Base-by-base conservation (phyloP, 2,888 invertebrate species). In the Parelbella ahira region DNA sequence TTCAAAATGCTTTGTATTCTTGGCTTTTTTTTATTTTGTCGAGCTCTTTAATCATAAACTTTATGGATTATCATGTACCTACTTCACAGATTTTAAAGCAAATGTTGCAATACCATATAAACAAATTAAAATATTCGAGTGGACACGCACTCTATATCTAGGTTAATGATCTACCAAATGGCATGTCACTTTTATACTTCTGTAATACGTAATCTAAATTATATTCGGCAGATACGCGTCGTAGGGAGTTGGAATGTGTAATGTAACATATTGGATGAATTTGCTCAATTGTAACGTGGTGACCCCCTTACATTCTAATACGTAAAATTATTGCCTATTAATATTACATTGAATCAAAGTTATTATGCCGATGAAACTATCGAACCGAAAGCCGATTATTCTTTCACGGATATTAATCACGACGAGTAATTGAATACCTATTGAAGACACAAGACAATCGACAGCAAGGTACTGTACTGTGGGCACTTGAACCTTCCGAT, bases 381-480 rank as follows among this genome's bases (percentile, higher is more conserved):
- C 18, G 8, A 20, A 28, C 25, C 12, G 19, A 7, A 15, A 21
- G 21, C 13, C 7, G 12, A 15, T 10, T 8, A 29, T 15, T 37
- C 18, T 11, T 1, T 19, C 29, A 19, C 19, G 36, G 27, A 25
- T 10, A 12, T 29, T 23, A n/a, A 11, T 15, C 10, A 23, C 32
- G 32, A 44, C 34, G 32, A 28, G 30, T 45, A 50, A 49, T 51
- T 50, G 44, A 52, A 51, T 48, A 43, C 11, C 47, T 43, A 50
- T 50, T 51, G 41, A 51, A 49, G 47, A 44, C 28, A 21, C 44
- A 50, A 44, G 50, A 54, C 53, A 56, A 54, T 53, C 30, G 47
- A 34, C 28, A 27, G 21, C 28, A 37, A 2, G 15, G 2, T 15
- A 15, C 15, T 15, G n/a, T n/a, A n/a, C n/a, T n/a, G n/a, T 19